Evolutionary conservation across 2,113 vertebrate species (phyloP), one percentile per base, ranked within the genome.

Genomic region (Oryzias curvinotus): DNA sequence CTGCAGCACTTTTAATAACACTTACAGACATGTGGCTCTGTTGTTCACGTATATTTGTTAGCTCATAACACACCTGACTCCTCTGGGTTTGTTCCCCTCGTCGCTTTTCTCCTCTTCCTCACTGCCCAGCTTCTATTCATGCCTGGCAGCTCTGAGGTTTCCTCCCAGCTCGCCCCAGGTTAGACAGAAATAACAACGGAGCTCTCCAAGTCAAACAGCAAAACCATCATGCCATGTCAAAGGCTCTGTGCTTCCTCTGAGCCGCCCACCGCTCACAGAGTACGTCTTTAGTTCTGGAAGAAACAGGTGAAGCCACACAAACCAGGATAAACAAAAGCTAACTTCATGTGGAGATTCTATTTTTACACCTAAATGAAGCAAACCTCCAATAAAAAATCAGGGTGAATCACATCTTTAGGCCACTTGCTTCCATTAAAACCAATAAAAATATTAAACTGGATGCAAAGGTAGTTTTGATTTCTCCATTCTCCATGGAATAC

Each of bases 151-250:
- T 57, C 68, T 80, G 45, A 56, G 64, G 70, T 77, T 77, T 56
- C 52, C 67, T 83, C 52, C 60, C 61, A 58, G 52, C 76, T 74
- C 60, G 46, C 71, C 80, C 65, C 83, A 80, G 84, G 81, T 83
- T 75, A 57, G 61, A 83, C 80, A 82, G 81, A 75, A 89, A 84
- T 82, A 88, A 87, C 84, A 88, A 72, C 14, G 19, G 0, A 47
- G 43, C 65, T 26, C 65, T 85, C 85, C 85, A 89, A 87, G 80
- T 82, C 48, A 81, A 82, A 86, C 85, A 87, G 73, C 25, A 0
- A 71, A 49, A 69, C 61, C 54, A 64, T 77, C 79, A 69, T 47
- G 51, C 23, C 78, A 71, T 68, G 63, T 81, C 66, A 82, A 68
- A 80, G 81, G 62, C 76, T 70, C 81, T 10, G 8, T 66, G 78